A percentile compares a stretch with the other conserved stretches of the same genome.
phyloP scores from a whole-genome alignment of 2,113 vertebrate genomes.

The Periophthalmus modestus region DNA sequence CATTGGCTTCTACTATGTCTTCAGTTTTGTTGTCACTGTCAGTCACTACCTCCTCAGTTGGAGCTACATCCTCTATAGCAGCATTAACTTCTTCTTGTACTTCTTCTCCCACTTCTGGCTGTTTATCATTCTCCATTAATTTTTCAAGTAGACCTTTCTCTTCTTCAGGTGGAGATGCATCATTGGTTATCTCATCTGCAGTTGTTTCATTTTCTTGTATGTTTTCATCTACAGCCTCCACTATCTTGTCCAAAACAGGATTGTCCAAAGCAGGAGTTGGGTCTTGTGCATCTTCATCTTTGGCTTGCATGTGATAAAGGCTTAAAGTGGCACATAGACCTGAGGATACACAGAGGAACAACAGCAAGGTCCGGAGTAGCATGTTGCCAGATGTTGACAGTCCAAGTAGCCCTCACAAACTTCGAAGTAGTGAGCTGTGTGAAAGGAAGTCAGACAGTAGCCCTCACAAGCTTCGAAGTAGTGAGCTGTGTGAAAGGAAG shows the following conservation, averaged over 20 bases:
- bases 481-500: too few species aligned
- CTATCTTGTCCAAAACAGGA: not conserved
- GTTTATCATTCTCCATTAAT: slow-evolving; percentile 7
- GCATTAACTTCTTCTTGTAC: slow-evolving; percentile 16
- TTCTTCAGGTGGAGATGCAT: slow-evolving; percentile 9
- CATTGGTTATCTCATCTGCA: not conserved
- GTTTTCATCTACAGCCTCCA: not conserved
- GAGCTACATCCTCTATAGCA: slow-evolving; percentile 9
- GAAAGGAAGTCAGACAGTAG: slow-evolving; percentile 41
- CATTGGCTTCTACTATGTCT: slow-evolving; percentile 21
- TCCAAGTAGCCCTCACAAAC: slow-evolving; percentile 14
- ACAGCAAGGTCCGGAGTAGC: slow-evolving; percentile 51
- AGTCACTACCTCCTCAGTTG: slow-evolving; percentile 4
- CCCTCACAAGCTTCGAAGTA: too few species aligned
- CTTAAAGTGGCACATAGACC: slow-evolving; percentile 60
- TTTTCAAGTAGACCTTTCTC: not conserved
- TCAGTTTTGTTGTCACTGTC: slow-evolving; percentile 15
- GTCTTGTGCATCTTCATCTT: slow-evolving; percentile 11
- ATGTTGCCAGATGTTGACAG: slow-evolving; percentile 45
- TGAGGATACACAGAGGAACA: slow-evolving; percentile 75
- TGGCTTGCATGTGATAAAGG: slow-evolving; percentile 24
- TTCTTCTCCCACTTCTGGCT: not conserved
- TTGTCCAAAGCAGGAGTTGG: not conserved
- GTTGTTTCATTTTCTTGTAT: not conserved
- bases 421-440: slow-evolving; percentile 32